Base-by-base conservation (phyloP, 2,888 invertebrate species). In the Caenorhabditis imperialis region DNA sequence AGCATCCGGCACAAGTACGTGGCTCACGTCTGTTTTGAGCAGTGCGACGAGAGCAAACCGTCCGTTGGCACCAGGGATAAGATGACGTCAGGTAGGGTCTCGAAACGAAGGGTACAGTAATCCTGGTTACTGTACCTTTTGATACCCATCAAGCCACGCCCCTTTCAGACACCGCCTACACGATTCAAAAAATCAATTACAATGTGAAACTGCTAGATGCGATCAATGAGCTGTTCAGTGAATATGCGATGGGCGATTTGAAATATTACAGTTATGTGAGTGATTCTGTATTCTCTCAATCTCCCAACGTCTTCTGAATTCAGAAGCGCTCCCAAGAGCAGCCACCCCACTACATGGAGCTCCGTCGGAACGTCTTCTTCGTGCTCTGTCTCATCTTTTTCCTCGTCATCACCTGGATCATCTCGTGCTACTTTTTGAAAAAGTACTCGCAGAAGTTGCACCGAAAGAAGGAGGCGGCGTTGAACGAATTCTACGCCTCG, bases 321-420 rank as follows among this genome's bases (percentile, higher is more conserved):
- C 40, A 65, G 63, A 65, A 55, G 33, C 54, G 48, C 22, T 65
- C 63, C 1, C 37, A 48, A 38, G 63, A 65, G 38, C 63, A 65
- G 27, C 38, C 63, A 7, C 63, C 63, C 10, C 38, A 65, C 2
- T 65, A 48, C 23, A 14, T 65, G 30, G 33, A 25, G n/a, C 48
- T 65, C 6, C 55, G 63, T 14, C 47, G 25, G 22, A 12, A 45
- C 40, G 63, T 65, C 23, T 65, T 65, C 48, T 38, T 54, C 2
- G 54, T 20, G 3, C 23, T 65, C 3, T 65, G 63, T 25, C 22
- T 65, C 12, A 22, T 55, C 0, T 65, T 65, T 23, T 30, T 48
- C 5, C 40, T 30, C 23, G 48, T 55, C 14, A 65, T 65, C 25
- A 30, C 35, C 8, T 65, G 63, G 63, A 65, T 65, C 30, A 33